Evolutionary conservation across 2,888 invertebrate species (phyloP).

Genomic region (Parthenolecanium corni): DNA sequence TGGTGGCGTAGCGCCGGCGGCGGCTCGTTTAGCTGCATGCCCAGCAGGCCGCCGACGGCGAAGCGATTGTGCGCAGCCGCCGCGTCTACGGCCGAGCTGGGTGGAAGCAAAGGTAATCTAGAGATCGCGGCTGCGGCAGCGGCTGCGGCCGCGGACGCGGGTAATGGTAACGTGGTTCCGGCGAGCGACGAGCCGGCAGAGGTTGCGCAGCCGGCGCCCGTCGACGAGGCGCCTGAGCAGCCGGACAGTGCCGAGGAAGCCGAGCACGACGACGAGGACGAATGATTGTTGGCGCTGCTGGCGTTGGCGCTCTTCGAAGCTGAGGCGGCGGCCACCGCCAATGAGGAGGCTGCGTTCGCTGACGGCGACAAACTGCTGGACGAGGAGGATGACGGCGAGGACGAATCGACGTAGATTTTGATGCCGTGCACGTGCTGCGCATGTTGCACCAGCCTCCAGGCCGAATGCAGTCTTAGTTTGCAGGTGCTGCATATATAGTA

Average conservation of each 20-base stretch:
- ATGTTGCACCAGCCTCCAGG: slow-evolving; percentile 90
- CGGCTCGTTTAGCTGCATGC: slow-evolving; percentile 57
- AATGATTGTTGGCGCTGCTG: slow-evolving; percentile 40
- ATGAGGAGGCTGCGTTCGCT: slow-evolving; percentile 32
- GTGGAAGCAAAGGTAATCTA: slow-evolving; percentile 35
- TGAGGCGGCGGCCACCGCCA: slow-evolving; percentile 26
- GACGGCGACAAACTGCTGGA: slow-evolving; percentile 33
- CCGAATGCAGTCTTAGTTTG: slow-evolving; percentile 80
- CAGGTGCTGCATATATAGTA: slow-evolving; percentile 91
- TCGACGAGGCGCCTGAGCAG: slow-evolving; percentile 44
- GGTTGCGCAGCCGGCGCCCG: slow-evolving; percentile 39
- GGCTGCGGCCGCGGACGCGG: slow-evolving; percentile 32
- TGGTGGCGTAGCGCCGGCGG: slow-evolving; percentile 33
- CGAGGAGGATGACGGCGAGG: slow-evolving; percentile 33
- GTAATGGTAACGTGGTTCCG: slow-evolving; percentile 35
- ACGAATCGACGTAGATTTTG: slow-evolving; percentile 69
- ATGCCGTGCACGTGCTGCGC: slow-evolving; percentile 89
- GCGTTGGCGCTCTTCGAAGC: slow-evolving; percentile 33
- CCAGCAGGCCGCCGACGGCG: slow-evolving; percentile 56
- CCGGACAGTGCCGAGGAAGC: slow-evolving; percentile 43
- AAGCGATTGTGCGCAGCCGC: slow-evolving; percentile 54
- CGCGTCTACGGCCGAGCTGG: slow-evolving; percentile 51
- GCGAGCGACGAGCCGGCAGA: slow-evolving; percentile 45
- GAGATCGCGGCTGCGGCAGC: slow-evolving; percentile 32
- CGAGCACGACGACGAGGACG: slow-evolving; percentile 30